Percentiles rank a stretch among this genome's conserved stretches.
phyloP scores from a whole-genome alignment of 2,113 vertebrate species.

The Cheilinus undulatus region DNA sequence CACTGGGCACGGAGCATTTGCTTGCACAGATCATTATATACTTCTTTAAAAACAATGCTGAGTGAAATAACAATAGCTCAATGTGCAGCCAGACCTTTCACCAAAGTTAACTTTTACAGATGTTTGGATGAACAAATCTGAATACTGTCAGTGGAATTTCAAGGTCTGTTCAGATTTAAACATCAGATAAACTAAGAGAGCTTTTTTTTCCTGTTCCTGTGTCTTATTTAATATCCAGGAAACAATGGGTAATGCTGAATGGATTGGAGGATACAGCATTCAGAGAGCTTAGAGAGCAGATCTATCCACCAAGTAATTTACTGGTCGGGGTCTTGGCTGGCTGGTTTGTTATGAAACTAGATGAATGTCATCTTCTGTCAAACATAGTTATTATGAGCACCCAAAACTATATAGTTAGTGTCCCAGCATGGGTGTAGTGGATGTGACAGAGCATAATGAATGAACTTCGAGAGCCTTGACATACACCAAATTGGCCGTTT shows the following conservation, averaged over 20 bases:
- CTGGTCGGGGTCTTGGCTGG: slow-evolving; percentile 34
- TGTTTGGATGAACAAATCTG: slow-evolving; percentile 39
- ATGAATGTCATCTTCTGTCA: slow-evolving; percentile 45
- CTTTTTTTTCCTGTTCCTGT: slow-evolving; percentile 32
- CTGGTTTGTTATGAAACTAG: slow-evolving; percentile 39
- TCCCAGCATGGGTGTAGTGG: slow-evolving; percentile 18
- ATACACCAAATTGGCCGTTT: slow-evolving; percentile 30
- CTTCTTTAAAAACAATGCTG: slow-evolving; percentile 25
- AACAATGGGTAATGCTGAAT: slow-evolving; percentile 34
- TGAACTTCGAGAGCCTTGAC: slow-evolving; percentile 27
- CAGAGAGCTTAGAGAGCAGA: slow-evolving; percentile 45
- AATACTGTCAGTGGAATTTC: slow-evolving; percentile 60
- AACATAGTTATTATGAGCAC: slow-evolving; percentile 53
- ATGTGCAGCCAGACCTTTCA: slow-evolving; percentile 50
- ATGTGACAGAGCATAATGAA: slow-evolving; percentile 37
- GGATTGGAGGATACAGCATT: slow-evolving; percentile 46
- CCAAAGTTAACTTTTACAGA: slow-evolving; percentile 71
- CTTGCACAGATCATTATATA: slow-evolving; percentile 46
- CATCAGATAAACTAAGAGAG: slow-evolving; percentile 35
- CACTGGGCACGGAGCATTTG: slow-evolving; percentile 19
- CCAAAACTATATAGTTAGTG: slow-evolving; percentile 24
- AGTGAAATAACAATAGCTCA: slow-evolving; percentile 52
- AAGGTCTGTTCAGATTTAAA: slow-evolving; percentile 55
- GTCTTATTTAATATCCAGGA: slow-evolving; percentile 37
- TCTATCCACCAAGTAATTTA: slow-evolving; percentile 55